Evolutionary conservation across 2,888 invertebrate genomes (phyloP), one percentile per base, ranked within the genome.

Genomic region (Chelonus formosanus): DNA sequence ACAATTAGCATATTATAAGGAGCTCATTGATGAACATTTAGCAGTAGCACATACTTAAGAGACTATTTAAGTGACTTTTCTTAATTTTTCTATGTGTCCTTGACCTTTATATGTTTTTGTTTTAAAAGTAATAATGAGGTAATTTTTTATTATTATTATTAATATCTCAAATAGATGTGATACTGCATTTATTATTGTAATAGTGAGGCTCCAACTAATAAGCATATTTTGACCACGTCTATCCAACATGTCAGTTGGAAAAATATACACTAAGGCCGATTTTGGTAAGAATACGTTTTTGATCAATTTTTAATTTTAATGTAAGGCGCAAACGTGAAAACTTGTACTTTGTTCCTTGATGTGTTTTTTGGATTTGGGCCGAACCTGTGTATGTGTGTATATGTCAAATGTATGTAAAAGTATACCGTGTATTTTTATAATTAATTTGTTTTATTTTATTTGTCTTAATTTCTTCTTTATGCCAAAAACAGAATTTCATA

Each of bases 291-390:
- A 82, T 82, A 81, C 80, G 79, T 79, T 78, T 82, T 82, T 82
- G 81, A 81, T 82, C 80, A 81, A 82, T 79, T 81, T 82, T 82
- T 82, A 80, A 80, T 81, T 81, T 81, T 82, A 81, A 80, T 81
- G 79, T 82, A 82, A 82, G 82, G 82, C 82, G 82, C 82, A 82
- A 78, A 82, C 82, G 82, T 82, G 82, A 82, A 82, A 82, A 82
- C 81, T 82, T 82, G 82, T 82, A 82, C 82, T 82, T 82, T 82
- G 80, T 82, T 81, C 80, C 81, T 81, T 81, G 80, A 81, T 82
- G 81, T 82, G 82, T 82, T 80, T 69, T 73, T 81, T 82, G 78
- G 81, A 82, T 81, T 81, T 78, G 79, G 82, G 80, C 81, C 82
- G 81, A 81, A 82, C 81, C 78, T 80, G 78, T 77, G 76, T 80